These are phyloP conservation scores for Brachymystax lenok DNA, from an alignment of 2,797 vertebrate species.

Conservation along the genomic window DNA sequence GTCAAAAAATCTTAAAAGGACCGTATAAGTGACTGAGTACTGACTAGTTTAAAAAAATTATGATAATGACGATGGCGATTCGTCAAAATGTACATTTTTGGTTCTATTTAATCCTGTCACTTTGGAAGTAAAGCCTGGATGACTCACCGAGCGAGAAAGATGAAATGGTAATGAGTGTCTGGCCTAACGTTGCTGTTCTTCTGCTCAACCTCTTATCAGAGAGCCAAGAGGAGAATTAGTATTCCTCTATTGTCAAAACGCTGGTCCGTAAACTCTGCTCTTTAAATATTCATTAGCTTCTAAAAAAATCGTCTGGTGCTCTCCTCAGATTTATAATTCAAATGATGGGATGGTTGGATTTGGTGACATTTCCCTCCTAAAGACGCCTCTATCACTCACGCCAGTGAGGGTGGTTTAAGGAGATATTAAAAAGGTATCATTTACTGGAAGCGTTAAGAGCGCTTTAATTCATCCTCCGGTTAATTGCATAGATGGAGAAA, in stretches of 20 bases:
- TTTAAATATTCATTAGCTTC: constrained; percentile 44
- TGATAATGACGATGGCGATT: neutral
- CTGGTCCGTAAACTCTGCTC: constrained; percentile 28
- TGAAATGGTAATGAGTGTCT: constrained; percentile 20
- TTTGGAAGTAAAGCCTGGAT: constrained; percentile 1
- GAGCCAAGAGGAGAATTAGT: constrained; percentile 13
- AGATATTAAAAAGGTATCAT: constrained; percentile 48
- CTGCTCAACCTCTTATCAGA: constrained; percentile 23
- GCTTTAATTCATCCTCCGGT: constrained; percentile 45
- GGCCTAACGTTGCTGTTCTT: neutral
- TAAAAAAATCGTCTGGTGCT: constrained; percentile 16
- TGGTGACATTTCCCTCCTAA: constrained; percentile 30
- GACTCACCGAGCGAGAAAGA: constrained; percentile 10
- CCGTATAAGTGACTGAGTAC: constrained; percentile 20
- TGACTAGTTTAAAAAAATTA: constrained; percentile 6
- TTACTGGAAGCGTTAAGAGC: constrained; percentile 41
- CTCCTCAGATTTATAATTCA: constrained; percentile 30
- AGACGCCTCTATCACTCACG: constrained; percentile 2
- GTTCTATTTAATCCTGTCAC: constrained; percentile 15
- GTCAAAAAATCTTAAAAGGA: neutral
- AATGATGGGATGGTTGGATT: constrained; percentile 25
- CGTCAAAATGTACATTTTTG: constrained; percentile 10
- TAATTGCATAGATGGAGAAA: constrained; percentile 42
- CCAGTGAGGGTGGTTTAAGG: constrained; percentile 37
- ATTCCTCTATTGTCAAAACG: constrained; percentile 26